These are phyloP conservation scores for Galerucella pusilla DNA, from an alignment of 2,888 invertebrate species.

Conservation along the genomic window DNA sequence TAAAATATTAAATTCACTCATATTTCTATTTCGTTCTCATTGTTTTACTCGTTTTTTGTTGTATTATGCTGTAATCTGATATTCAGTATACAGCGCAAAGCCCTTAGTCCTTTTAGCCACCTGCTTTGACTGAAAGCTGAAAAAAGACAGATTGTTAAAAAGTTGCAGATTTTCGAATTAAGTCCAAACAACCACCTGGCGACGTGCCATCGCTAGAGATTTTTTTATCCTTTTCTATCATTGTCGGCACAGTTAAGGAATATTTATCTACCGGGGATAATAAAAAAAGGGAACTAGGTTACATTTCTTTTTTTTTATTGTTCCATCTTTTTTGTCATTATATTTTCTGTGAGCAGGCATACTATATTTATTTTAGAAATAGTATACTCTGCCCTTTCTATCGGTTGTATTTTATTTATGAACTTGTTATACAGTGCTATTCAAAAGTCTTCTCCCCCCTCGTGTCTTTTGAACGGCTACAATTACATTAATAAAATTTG, in stretches of 20 bases:
- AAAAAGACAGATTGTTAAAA: background rate
- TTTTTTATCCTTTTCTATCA: background rate
- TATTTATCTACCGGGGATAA: background rate
- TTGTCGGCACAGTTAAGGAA: background rate
- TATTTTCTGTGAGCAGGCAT: too few species aligned
- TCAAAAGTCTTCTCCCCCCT: too few species aligned
- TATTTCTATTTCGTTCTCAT: background rate
- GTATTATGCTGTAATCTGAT: background rate
- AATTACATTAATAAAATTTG: too few species aligned
- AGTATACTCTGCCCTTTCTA: too few species aligned
- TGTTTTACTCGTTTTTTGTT: background rate
- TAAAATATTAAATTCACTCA: background rate
- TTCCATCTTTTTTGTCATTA: too few species aligned
- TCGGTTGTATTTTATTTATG: too few species aligned
- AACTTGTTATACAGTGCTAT: too few species aligned
- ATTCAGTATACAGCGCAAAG: background rate
- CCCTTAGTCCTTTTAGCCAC: background rate
- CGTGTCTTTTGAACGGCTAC: too few species aligned
- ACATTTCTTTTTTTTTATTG: too few species aligned
- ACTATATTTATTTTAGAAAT: too few species aligned
- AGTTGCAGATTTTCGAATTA: background rate
- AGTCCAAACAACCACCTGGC: constrained; percentile 5
- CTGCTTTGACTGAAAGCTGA: constrained; percentile 4
- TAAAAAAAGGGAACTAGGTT: too few species aligned
- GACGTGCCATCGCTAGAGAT: background rate